phyloP scores from a whole-genome alignment of 2,113 vertebrate species.

The Cinclus mexicanus region DNA sequence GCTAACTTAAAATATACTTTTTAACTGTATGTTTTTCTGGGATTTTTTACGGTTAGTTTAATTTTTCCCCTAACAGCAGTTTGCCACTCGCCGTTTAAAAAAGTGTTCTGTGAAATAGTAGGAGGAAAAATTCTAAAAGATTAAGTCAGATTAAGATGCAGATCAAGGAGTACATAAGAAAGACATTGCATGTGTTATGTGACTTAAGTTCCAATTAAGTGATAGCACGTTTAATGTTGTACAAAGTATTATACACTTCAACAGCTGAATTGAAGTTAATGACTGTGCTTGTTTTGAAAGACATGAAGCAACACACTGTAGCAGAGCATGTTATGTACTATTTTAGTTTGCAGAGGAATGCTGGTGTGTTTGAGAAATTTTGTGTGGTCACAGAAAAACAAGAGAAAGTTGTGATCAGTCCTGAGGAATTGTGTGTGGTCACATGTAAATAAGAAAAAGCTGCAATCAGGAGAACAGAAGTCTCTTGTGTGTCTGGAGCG shows the following conservation, averaged over 20 bases:
- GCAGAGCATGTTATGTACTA: background rate
- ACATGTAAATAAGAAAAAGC: background rate
- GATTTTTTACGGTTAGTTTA: background rate
- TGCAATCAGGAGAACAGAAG: background rate
- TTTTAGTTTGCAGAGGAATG: background rate
- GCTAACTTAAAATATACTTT: background rate
- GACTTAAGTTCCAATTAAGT: background rate
- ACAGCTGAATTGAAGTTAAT: background rate
- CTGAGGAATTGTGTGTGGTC: background rate
- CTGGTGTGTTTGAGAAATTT: background rate
- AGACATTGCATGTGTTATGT: background rate
- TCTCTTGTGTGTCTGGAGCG: background rate
- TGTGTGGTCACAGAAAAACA: background rate
- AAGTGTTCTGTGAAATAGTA: fast-evolving
- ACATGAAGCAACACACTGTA: background rate
- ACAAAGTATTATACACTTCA: background rate
- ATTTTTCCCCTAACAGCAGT: background rate
- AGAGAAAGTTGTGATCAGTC: background rate
- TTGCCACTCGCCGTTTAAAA: background rate
- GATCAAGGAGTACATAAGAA: background rate
- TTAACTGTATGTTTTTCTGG: background rate
- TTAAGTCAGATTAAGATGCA: background rate
- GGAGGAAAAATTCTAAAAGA: background rate
- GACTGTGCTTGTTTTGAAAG: background rate
- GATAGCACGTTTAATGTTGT: background rate